Evolutionary conservation across 1,140 invertebrate genomes (phyloP).

Genomic region (Drosophila simulans): DNA sequence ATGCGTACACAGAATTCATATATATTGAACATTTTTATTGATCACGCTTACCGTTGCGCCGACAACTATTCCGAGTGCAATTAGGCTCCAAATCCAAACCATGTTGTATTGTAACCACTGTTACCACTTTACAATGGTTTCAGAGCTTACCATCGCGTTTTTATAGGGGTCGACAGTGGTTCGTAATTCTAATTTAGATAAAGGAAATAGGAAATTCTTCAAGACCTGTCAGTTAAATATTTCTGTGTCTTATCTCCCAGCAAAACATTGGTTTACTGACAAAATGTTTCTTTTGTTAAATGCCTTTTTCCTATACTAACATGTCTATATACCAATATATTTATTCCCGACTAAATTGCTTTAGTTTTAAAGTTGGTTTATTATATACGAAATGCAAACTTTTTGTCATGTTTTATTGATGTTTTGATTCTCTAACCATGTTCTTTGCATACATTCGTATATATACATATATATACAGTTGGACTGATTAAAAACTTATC

Average conservation of each 20-base stretch:
- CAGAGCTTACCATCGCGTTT: background rate
- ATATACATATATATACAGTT: background rate
- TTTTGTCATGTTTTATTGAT: background rate
- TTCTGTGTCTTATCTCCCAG: background rate
- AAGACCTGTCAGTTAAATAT: background rate
- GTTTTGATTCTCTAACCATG: background rate
- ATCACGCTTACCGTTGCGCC: background rate
- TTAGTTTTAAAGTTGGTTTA: no score
- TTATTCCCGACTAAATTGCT: background rate
- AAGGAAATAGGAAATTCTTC: background rate
- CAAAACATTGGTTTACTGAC: background rate
- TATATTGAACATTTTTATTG: no score
- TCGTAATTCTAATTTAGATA: slow-evolving; percentile 6
- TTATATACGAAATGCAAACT: no score
- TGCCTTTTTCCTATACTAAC: background rate
- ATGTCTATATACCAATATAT: no score
- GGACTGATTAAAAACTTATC: slow-evolving; percentile 22
- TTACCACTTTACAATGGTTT: background rate
- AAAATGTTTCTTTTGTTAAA: background rate
- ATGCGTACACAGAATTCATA: background rate
- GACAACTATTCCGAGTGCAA: background rate
- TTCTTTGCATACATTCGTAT: background rate
- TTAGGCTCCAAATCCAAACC: background rate
- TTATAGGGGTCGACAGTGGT: background rate
- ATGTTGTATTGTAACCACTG: background rate